phyloP scores from a whole-genome alignment of 2,797 vertebrate genomes.

The Sebastolobus alascanus region DNA sequence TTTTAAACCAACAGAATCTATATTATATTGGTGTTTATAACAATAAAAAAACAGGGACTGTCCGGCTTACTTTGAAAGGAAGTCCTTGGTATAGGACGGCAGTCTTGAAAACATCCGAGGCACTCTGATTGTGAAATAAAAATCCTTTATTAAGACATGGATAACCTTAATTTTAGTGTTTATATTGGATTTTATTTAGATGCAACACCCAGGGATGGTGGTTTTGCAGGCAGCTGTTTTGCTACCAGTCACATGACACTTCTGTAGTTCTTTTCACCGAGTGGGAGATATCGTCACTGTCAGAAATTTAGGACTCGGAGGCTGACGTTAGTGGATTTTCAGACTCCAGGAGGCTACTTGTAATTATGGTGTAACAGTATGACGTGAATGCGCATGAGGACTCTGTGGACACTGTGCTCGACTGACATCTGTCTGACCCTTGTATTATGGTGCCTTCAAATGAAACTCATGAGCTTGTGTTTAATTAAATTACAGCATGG shows the following conservation, averaged over 20 bases:
- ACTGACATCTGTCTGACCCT: background rate
- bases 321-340: background rate
- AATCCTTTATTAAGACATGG: no score
- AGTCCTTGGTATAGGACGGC: no score
- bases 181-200: background rate
- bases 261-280: background rate
- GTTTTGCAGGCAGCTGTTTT: conserved; percentile 1
- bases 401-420: background rate
- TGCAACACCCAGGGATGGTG: background rate
- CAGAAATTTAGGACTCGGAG: background rate
- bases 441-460: no score
- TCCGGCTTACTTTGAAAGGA: no score
- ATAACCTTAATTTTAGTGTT: background rate
- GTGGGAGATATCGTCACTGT: background rate
- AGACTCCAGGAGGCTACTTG: background rate
- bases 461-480: no score
- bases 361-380: background rate
- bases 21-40: background rate
- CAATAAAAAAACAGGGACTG: no score
- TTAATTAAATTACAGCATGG: no score
- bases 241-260: background rate
- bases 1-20: background rate
- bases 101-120: no score
- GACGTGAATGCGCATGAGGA: background rate
- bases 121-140: no score